Evolutionary conservation across 1,140 invertebrate species (phyloP), one percentile per base, ranked within the genome.

Genomic region (Ceratosolen fusciceps): DNA sequence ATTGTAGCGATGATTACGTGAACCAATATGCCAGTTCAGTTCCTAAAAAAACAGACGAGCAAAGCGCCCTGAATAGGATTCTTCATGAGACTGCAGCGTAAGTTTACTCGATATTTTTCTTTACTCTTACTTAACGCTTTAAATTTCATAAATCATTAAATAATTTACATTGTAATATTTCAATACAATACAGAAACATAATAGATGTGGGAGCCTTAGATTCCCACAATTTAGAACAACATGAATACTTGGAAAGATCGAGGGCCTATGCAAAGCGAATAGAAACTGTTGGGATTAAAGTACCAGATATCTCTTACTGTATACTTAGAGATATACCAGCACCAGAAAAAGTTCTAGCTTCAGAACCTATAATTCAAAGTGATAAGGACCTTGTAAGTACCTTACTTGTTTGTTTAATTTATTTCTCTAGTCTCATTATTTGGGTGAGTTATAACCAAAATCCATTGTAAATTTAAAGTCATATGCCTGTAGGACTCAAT

Each of bases 81-180:
- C 90, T 98, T 79, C 95, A 96, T 86, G 95, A 96, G 90, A 96
- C 96, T 80, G 96, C 96, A 56, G 95, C 94, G 96, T 97, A 90
- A 92, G 94, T 93, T 80, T 62, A 14, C 79, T 58, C n/a, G 43
- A 54, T 26, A 24, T 54, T 26, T 43, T 10, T 65, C 49, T 26
- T 43, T 10, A 52, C 49, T 43, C 24, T 67, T 54, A 65, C 10
- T 43, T 24, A 37, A 19, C 12, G n/a, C n/a, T 75, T 26, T n/a
- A n/a, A 47, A 31, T 19, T n/a, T 19, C 56, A 29, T 47, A 71
- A 31, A 7, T 80, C 68, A 26, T 65, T n/a, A 37, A 37, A 37
- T 31, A 37, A 65, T 37, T 37, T 65, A 65, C n/a, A 65, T 65
- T 37, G 10, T 2, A 26, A n/a, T 37, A 74, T 60, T 81, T 82